phyloP scores from a whole-genome alignment of 2,888 invertebrate species.

The Atherix ibis region DNA sequence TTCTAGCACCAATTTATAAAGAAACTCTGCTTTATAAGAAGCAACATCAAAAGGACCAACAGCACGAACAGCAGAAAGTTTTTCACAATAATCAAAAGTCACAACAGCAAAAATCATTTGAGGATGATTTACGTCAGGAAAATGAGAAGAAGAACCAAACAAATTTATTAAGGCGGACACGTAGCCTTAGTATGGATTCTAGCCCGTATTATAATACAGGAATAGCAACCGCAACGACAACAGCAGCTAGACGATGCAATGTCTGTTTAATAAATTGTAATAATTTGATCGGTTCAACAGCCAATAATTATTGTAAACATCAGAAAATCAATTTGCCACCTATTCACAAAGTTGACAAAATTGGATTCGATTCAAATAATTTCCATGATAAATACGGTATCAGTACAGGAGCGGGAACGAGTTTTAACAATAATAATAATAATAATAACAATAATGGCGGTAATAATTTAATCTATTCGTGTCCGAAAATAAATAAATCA shows the following conservation, averaged over 20 bases:
- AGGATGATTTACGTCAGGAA: slow-evolving; percentile 12
- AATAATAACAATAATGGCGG: slow-evolving; percentile 9
- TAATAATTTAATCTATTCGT: slow-evolving; percentile 10
- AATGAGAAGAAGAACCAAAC: slow-evolving; percentile 15
- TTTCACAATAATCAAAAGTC: slow-evolving; percentile 1
- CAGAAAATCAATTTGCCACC: slow-evolving; percentile 19
- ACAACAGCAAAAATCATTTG: slow-evolving; percentile 14
- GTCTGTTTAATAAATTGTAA: slow-evolving; percentile 32
- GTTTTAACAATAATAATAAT: slow-evolving; percentile 6
- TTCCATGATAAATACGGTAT: neutral
- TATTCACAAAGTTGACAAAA: slow-evolving; percentile 7
- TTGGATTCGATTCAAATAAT: slow-evolving; percentile 4
- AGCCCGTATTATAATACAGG: slow-evolving; percentile 22
- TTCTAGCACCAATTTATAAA: slow-evolving; percentile 32
- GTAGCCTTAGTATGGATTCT: slow-evolving; percentile 31
- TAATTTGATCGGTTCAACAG: slow-evolving; percentile 20
- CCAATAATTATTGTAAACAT: slow-evolving; percentile 17
- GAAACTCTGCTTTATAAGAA: slow-evolving; percentile 22
- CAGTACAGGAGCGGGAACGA: slow-evolving; percentile 4
- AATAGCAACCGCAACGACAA: too few species aligned
- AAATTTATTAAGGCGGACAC: slow-evolving; percentile 23
- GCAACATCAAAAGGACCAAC: slow-evolving; percentile 12
- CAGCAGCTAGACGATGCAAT: slow-evolving; percentile 24
- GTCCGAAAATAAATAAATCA: slow-evolving; percentile 17
- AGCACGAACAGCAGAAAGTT: slow-evolving; percentile 12